A percentile compares a stretch with the other conserved stretches of the same genome.
Conservation (phyloP, 2,113 vertebrate genomes). For the Oreochromis aureus region DNA sequence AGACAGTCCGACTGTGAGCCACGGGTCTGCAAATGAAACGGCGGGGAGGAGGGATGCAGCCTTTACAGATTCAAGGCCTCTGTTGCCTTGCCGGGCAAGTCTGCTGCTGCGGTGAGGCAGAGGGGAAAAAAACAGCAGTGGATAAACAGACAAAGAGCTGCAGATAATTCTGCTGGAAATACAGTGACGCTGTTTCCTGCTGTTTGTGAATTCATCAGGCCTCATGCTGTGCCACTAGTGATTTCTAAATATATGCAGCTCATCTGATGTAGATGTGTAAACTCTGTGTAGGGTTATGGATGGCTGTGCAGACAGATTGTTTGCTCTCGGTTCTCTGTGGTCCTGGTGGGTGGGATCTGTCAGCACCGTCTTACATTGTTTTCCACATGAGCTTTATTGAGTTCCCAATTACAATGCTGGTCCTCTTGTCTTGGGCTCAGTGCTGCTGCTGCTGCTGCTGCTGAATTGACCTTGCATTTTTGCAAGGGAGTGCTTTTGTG, state of each 20-base stretch:
- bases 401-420: constrained; percentile 58
- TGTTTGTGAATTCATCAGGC: constrained; percentile 62
- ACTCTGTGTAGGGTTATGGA: constrained; percentile 41
- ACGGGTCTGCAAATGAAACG: constrained; percentile 63
- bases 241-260: constrained; percentile 63
- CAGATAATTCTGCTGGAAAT: constrained; percentile 56
- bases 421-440: constrained; percentile 30
- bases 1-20: constrained; percentile 62
- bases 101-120: constrained; percentile 36
- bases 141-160: constrained; percentile 64
- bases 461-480: constrained; percentile 63
- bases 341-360: constrained; percentile 46
- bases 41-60: constrained; percentile 30
- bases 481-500: constrained; percentile 29
- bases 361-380: constrained; percentile 32
- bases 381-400: constrained; percentile 54
- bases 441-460: constrained; percentile 11
- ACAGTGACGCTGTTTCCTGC: constrained; percentile 30
- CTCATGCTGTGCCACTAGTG: constrained; percentile 51
- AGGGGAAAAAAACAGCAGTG: neutral
- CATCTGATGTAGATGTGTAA: constrained; percentile 57
- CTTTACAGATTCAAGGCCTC: constrained; percentile 50
- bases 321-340: constrained; percentile 30
- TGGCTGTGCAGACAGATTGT: constrained; percentile 57
- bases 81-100: constrained; percentile 40